A percentile compares a stretch with the other conserved stretches of the same genome.
Conservation (phyloP, 2,113 vertebrate species). For the Mystacornis crossleyi region DNA sequence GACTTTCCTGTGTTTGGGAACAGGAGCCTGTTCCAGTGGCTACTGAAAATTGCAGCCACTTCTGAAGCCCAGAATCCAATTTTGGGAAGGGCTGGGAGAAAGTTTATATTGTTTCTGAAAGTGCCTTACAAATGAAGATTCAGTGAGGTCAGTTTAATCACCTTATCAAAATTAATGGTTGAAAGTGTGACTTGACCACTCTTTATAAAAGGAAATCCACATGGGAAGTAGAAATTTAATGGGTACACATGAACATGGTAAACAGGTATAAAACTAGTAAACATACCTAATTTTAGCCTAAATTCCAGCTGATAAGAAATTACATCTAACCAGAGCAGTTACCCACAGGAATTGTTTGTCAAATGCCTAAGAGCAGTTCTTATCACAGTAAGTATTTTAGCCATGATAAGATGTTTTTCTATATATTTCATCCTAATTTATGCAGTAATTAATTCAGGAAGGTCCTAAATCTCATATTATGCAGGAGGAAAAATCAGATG, state of each 20-base stretch:
- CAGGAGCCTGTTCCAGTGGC: background rate
- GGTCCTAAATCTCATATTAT: background rate
- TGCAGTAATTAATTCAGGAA: conserved; percentile 31
- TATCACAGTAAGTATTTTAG: background rate
- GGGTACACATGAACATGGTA: background rate
- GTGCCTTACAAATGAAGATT: background rate
- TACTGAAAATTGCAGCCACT: background rate
- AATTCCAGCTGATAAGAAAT: background rate
- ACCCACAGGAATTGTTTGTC: background rate
- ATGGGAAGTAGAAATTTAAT: background rate
- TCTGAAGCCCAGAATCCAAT: background rate
- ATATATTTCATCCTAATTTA: background rate
- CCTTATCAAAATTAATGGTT: background rate
- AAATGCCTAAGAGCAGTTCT: background rate
- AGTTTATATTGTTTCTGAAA: background rate
- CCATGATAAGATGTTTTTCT: background rate
- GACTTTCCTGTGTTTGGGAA: background rate
- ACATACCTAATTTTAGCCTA: background rate
- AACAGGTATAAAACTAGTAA: background rate
- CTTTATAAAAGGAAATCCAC: background rate
- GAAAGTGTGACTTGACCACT: background rate
- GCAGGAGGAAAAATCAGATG: conserved; percentile 19
- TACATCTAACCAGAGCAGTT: background rate
- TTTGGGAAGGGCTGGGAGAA: background rate
- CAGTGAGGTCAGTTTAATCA: background rate